These are phyloP conservation scores for Plusia festucae DNA, from an alignment of 2,888 invertebrate species.

Conservation along the genomic window DNA sequence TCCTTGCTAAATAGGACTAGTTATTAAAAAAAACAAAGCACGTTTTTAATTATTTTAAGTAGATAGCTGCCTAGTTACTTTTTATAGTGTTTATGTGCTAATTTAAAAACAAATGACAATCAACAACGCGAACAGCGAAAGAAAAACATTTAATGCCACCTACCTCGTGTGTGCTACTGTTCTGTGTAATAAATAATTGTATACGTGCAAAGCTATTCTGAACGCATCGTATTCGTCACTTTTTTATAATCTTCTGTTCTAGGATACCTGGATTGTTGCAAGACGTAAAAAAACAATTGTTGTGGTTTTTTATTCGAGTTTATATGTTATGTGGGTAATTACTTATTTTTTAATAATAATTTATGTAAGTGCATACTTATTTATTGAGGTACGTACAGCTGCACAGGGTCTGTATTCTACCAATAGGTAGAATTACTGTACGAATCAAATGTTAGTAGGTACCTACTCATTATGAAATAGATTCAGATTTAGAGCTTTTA, in stretches of 20 bases:
- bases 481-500: neutral
- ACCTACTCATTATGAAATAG: neutral
- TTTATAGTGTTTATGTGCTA: neutral
- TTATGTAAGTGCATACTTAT: neutral
- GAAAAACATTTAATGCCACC: constrained; percentile 17
- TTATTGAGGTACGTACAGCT: no score
- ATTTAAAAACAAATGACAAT: neutral
- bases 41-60: neutral
- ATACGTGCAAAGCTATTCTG: constrained; percentile 17
- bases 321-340: no score
- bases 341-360: no score
- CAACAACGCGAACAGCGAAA: constrained; percentile 15
- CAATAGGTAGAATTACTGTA: neutral
- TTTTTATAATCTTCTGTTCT: constrained; percentile 37
- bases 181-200: constrained; percentile 43
- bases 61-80: neutral
- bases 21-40: neutral
- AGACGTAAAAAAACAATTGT: neutral
- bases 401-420: neutral
- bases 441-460: neutral
- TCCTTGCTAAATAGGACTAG: neutral
- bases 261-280: constrained; percentile 41
- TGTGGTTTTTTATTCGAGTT: neutral
- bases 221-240: constrained; percentile 40
- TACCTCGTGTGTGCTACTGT: constrained; percentile 40